Evolutionary conservation across 1,140 invertebrate genomes (phyloP).

Genomic region (Subanguina moxae): DNA sequence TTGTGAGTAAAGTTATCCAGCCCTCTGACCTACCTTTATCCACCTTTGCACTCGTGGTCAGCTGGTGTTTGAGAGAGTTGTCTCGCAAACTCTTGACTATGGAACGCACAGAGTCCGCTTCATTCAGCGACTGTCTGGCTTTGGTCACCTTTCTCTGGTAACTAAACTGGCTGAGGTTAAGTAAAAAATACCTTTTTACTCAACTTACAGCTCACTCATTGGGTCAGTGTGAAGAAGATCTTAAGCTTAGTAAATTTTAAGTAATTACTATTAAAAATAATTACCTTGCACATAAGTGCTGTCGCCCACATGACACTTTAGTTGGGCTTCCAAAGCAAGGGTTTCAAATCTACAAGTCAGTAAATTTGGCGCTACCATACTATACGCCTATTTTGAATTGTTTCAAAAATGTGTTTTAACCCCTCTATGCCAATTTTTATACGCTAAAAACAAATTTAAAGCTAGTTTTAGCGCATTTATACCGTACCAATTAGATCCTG

Average conservation of each 20-base stretch:
- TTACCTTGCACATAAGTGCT: slow-evolving; percentile 51
- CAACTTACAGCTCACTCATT: slow-evolving; percentile 71
- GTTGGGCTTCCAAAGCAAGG: slow-evolving; percentile 87
- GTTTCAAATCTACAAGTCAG: slow-evolving; percentile 77
- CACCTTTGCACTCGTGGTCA: slow-evolving; percentile 69
- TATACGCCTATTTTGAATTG: no score
- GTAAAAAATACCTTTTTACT: no score
- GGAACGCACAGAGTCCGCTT: slow-evolving; percentile 69
- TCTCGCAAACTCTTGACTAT: slow-evolving; percentile 82
- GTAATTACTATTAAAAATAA: slow-evolving; percentile 12
- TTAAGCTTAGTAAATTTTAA: slow-evolving; percentile 57
- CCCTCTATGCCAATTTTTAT: no score
- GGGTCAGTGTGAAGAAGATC: slow-evolving; percentile 84
- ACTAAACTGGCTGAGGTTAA: neutral
- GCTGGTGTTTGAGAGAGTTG: slow-evolving; percentile 87
- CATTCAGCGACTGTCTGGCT: slow-evolving; percentile 79
- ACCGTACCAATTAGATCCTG: no score
- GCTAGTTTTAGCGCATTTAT: no score
- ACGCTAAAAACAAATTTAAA: no score
- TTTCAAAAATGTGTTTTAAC: no score
- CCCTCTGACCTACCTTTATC: slow-evolving; percentile 66
- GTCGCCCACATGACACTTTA: slow-evolving; percentile 75
- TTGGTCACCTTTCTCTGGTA: slow-evolving; percentile 81
- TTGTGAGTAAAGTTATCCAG: no score
- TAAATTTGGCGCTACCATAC: no score